phyloP scores from a whole-genome alignment of 2,888 invertebrate genomes.

The Antitype chi region DNA sequence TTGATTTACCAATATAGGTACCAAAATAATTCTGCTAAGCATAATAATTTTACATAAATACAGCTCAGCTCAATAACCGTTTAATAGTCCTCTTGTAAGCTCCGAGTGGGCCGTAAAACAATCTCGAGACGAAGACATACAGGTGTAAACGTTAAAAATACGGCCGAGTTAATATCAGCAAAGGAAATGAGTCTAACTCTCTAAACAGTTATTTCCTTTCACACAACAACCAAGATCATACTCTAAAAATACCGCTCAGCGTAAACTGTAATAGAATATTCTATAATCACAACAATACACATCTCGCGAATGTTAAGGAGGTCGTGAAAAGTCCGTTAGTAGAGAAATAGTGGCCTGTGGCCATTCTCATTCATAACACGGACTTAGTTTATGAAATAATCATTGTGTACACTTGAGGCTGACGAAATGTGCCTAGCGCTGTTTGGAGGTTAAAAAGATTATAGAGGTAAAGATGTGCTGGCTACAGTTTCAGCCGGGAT shows the following conservation, averaged over 20 bases:
- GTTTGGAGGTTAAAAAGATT: slow-evolving; percentile 17
- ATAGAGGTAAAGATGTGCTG: not conserved
- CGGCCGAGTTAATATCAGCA: slow-evolving; percentile 31
- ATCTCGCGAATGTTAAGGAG: slow-evolving; percentile 52
- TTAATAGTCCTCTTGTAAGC: slow-evolving; percentile 2
- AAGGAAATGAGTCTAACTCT: slow-evolving; percentile 52
- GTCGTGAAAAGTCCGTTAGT: slow-evolving; percentile 55
- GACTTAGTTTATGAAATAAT: slow-evolving; percentile 64
- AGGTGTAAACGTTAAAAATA: slow-evolving; percentile 28
- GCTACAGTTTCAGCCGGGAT: not conserved
- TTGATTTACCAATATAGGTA: not conserved
- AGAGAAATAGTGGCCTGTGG: slow-evolving; percentile 13
- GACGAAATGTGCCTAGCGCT: slow-evolving; percentile 4
- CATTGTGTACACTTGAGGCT: slow-evolving; percentile 56
- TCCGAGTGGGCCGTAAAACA: slow-evolving; percentile 2
- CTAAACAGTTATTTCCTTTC: slow-evolving; percentile 60
- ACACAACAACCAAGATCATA: slow-evolving; percentile 40
- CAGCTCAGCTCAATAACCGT: not conserved
- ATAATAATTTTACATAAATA: not conserved
- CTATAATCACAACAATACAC: slow-evolving; percentile 31
- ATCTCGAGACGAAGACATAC: slow-evolving; percentile 5
- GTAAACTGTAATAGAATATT: slow-evolving; percentile 45
- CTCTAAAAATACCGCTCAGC: slow-evolving; percentile 55
- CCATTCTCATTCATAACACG: slow-evolving; percentile 64
- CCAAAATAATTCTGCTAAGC: not conserved